A percentile compares a stretch with the other conserved stretches of the same genome.
These are phyloP conservation scores for Distichodus sexfasciatus DNA, from an alignment of 2,797 vertebrate species.

Conservation along the genomic window DNA sequence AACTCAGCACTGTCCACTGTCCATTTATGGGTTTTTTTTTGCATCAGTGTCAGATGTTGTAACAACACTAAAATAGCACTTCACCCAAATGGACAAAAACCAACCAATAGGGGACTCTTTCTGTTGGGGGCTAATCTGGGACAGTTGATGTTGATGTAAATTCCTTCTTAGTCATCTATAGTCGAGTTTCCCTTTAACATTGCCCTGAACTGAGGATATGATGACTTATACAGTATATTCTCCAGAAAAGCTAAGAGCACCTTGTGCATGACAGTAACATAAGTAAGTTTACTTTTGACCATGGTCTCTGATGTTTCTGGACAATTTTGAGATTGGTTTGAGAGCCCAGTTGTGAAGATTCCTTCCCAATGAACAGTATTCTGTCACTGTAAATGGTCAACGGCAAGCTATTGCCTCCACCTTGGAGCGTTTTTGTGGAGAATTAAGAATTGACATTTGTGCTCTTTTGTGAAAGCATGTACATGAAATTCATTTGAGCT, in stretches of 20 bases:
- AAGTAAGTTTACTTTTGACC: slow-evolving; percentile 78
- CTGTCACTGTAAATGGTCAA: slow-evolving; percentile 59
- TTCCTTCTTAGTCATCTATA: no score
- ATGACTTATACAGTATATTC: slow-evolving; percentile 44
- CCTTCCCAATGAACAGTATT: slow-evolving; percentile 79
- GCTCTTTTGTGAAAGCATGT: slow-evolving; percentile 70
- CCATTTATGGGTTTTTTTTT: slow-evolving; percentile 41
- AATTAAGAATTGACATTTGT: slow-evolving; percentile 70
- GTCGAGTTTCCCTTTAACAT: no score
- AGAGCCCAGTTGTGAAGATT: slow-evolving; percentile 75
- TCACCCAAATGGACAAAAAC: no score
- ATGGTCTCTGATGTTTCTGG: slow-evolving; percentile 68
- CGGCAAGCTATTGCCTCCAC: slow-evolving; percentile 60
- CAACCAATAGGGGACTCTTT: no score
- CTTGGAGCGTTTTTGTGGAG: slow-evolving; percentile 66
- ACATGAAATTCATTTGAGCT: slow-evolving; percentile 64
- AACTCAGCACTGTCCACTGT: slow-evolving; percentile 22
- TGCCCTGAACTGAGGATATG: no score
- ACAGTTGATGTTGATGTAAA: no score
- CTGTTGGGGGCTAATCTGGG: no score
- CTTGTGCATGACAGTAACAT: slow-evolving; percentile 87
- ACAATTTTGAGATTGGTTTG: no score
- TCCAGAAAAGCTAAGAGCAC: slow-evolving; percentile 62
- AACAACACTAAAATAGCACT: no score
- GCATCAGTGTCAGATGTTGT: slow-evolving; percentile 34